Percentiles rank a stretch among this genome's conserved stretches.
Conservation (phyloP, 2,797 vertebrate species). For the Fistularia commersonii region DNA sequence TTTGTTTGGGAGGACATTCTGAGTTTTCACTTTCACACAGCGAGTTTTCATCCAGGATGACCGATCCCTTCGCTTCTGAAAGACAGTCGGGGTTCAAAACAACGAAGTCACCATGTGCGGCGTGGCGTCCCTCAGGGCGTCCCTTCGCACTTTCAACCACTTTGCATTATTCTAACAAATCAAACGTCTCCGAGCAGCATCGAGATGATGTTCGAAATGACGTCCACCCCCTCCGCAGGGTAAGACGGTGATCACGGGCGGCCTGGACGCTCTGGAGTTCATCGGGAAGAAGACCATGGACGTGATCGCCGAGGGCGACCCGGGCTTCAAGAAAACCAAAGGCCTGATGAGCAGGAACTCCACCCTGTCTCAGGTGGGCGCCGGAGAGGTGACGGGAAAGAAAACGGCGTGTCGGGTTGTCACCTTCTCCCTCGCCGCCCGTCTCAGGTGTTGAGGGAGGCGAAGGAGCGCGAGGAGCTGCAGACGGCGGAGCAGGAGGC, state of each 20-base stretch:
- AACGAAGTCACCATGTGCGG: no score
- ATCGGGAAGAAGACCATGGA: constrained; percentile 99
- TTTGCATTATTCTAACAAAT: no score
- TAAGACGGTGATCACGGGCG: constrained; percentile 87
- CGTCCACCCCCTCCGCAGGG: constrained; percentile 69
- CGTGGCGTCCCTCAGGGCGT: no score
- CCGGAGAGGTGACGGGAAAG: background rate
- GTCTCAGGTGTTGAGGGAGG: constrained; percentile 88
- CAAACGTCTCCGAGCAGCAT: no score
- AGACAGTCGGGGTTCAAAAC: no score
- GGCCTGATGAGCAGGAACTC: constrained; percentile 86
- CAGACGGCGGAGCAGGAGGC: constrained; percentile 68
- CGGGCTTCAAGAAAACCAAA: constrained; percentile 96
- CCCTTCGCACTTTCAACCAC: no score
- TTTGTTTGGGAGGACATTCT: no score
- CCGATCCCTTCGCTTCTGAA: no score
- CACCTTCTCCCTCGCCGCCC: background rate
- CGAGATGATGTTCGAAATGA: no score
- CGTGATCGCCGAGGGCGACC: constrained; percentile 95
- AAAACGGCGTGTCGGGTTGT: no score
- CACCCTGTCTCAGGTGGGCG: constrained; percentile 88
- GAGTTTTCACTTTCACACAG: no score
- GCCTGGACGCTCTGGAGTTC: constrained; percentile 95
- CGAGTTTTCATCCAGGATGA: no score
- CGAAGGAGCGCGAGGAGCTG: constrained; percentile 90